These are phyloP conservation scores for Girardinus metallicus DNA, from an alignment of 2,797 vertebrate species.

Conservation along the genomic window DNA sequence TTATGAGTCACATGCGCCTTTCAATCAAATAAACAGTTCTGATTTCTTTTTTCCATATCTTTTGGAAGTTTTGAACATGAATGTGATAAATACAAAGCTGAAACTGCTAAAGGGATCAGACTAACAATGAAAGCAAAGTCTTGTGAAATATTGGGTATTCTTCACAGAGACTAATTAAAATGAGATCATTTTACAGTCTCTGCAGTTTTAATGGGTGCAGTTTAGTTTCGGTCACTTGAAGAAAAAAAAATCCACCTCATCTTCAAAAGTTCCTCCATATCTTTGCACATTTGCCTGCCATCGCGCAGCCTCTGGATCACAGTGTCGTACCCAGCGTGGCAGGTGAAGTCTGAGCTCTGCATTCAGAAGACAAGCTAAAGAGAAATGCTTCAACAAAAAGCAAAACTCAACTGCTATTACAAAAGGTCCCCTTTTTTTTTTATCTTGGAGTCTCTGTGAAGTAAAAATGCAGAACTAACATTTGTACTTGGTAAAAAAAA, in stretches of 20 bases:
- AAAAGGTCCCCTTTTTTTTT: conserved; percentile 34
- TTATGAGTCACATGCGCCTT: background rate
- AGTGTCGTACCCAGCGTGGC: conserved; percentile 86
- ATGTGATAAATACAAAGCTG: background rate
- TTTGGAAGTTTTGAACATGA: background rate
- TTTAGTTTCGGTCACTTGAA: conserved; percentile 4
- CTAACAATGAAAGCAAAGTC: background rate
- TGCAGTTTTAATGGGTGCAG: background rate
- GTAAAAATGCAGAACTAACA: conserved; percentile 69
- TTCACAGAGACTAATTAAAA: background rate
- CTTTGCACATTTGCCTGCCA: conserved; percentile 93
- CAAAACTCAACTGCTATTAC: conserved; percentile 42
- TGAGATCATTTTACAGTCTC: background rate
- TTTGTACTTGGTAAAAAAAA: conserved; percentile 30
- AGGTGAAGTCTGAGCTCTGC: conserved; percentile 88
- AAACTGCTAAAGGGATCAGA: background rate
- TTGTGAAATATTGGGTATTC: background rate
- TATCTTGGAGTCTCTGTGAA: conserved; percentile 15
- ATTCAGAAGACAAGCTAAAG: conserved; percentile 7
- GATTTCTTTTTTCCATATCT: background rate
- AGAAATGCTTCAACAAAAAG: conserved; percentile 14
- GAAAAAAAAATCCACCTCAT: conserved; percentile 81
- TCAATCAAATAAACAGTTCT: background rate
- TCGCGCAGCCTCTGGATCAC: conserved; percentile 88
- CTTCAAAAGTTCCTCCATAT: conserved; percentile 92